phyloP scores from a whole-genome alignment of 2,888 invertebrate species.

The Capitulum mitella region DNA sequence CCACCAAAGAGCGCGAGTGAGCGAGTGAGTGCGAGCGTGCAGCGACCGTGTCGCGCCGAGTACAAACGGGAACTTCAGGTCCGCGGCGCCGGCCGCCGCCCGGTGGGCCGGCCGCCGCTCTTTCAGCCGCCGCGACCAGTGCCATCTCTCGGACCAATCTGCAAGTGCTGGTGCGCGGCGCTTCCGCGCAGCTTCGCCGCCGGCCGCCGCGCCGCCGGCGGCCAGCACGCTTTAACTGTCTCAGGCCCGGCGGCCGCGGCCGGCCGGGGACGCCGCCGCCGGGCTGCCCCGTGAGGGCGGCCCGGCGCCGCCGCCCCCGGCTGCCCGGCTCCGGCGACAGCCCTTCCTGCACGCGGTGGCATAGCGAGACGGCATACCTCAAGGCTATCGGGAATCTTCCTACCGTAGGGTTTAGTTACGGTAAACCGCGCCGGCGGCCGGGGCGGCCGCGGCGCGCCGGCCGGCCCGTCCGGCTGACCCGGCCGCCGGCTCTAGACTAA shows the following conservation, averaged over 20 bases:
- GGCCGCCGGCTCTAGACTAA: no score
- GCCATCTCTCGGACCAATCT: slow-evolving; percentile 16
- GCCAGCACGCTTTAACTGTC: neutral
- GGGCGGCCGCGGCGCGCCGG: no score
- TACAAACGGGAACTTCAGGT: neutral
- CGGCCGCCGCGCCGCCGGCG: neutral
- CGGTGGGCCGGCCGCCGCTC: neutral
- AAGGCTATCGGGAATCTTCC: no score
- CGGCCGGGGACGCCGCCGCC: neutral
- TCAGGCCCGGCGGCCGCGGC: neutral
- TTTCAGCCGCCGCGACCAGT: neutral
- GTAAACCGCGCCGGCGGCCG: no score
- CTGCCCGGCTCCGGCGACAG: no score
- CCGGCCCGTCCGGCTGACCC: no score
- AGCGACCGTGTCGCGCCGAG: slow-evolving; percentile 10
- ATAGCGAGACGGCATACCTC: no score
- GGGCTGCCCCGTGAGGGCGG: neutral
- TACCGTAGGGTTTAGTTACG: no score
- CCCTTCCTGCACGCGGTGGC: no score
- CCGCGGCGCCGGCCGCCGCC: neutral
- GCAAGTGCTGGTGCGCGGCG: neutral
- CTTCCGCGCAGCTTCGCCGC: no score
- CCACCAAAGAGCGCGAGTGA: neutral
- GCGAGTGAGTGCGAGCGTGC: neutral
- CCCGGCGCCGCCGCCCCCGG: neutral